Evolutionary conservation across 2,888 invertebrate species (phyloP).

Genomic region (Sminthurinus aureus): DNA sequence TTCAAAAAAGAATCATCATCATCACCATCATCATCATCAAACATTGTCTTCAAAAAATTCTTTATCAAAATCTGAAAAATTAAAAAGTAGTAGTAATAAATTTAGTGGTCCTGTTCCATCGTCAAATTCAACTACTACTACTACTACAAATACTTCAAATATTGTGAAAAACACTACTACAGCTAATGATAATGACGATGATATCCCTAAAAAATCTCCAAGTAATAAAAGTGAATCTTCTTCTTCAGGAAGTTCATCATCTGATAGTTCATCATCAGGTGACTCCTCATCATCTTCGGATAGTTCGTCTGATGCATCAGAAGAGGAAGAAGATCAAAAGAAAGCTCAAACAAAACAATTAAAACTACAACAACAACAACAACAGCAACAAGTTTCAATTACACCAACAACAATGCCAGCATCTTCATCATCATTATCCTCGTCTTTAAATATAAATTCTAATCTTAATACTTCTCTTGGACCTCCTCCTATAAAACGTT

Average conservation of each 20-base stretch:
- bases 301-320: constrained; percentile 30
- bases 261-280: constrained; percentile 50
- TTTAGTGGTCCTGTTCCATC: neutral
- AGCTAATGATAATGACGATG: neutral
- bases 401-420: constrained; percentile 10
- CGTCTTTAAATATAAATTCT: neutral
- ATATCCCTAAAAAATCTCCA: constrained; percentile 34
- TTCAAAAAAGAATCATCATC: neutral
- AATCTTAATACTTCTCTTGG: neutral
- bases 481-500: constrained; percentile 38
- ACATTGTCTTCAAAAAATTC: neutral
- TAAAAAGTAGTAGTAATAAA: neutral
- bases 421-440: neutral
- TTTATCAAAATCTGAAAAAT: constrained; percentile 19
- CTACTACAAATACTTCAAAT: neutral
- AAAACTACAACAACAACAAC: neutral
- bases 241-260: constrained; percentile 43
- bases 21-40: no score
- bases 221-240: constrained; percentile 43
- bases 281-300: constrained; percentile 48
- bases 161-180: neutral
- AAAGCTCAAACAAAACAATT: neutral
- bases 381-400: neutral
- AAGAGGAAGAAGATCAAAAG: neutral
- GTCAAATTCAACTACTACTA: no score